Evolutionary conservation across 1,140 invertebrate species (phyloP).

Genomic region (Elysia chlorotica): DNA sequence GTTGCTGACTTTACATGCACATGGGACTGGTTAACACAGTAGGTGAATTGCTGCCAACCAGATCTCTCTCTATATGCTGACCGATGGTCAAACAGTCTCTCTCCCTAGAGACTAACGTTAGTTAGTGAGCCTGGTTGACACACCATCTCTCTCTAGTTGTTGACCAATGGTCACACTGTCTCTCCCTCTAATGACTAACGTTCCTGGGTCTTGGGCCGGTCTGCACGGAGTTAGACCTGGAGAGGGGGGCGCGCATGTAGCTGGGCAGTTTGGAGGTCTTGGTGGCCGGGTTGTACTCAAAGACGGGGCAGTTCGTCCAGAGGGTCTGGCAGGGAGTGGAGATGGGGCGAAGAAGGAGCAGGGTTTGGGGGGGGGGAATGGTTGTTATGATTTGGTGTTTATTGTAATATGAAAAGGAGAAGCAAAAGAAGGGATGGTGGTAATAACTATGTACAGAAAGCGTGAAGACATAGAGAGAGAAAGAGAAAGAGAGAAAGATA

Average conservation of each 20-base stretch:
- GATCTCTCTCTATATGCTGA: background rate
- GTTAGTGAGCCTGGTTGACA: too few species aligned
- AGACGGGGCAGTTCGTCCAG: constrained; percentile 67
- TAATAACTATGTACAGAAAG: background rate
- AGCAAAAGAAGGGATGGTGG: background rate
- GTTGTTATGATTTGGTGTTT: background rate
- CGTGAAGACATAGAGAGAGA: background rate
- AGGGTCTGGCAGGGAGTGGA: constrained; percentile 61
- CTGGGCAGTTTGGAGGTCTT: constrained; percentile 51
- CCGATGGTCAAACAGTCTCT: background rate
- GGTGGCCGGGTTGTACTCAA: constrained; percentile 59
- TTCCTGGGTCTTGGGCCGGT: constrained; percentile 6
- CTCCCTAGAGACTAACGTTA: background rate
- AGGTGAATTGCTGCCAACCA: background rate
- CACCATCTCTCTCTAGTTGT: too few species aligned
- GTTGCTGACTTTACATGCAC: too few species aligned
- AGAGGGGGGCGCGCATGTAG: constrained; percentile 49
- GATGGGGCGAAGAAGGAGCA: constrained; percentile 2
- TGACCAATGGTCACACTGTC: too few species aligned
- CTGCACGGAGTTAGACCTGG: constrained; percentile 29
- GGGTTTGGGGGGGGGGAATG: background rate
- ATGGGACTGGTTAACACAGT: background rate
- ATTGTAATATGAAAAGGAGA: background rate
- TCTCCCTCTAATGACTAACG: background rate
- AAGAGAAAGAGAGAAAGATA: constrained; percentile 8